Evolutionary conservation across 2,797 vertebrate species (phyloP), one percentile per base, ranked within the genome.

Genomic region (Notoglanidium macrostoma): DNA sequence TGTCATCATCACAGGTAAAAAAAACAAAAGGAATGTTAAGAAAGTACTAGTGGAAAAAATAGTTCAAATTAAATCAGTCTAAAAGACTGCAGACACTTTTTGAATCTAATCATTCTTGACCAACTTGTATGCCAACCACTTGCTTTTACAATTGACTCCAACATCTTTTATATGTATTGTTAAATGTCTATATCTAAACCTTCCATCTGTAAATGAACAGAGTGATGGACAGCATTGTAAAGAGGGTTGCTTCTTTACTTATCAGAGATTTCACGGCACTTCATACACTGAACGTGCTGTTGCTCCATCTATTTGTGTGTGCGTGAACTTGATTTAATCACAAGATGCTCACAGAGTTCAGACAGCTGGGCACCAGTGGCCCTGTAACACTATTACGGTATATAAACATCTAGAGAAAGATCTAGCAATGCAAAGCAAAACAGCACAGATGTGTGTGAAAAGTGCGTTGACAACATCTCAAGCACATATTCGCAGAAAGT

Each of bases 321-420:
- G 23, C 17, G 15, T 59, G 77, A 79, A 54, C 54, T 79, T 79
- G 77, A 79, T 79, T 57, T 79, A 59, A 79, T 19, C 77, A 40
- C 9, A 78, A 78, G 54, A 57, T 79, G 54, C 54, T 59, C 77
- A 57, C 10, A 12, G 19, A 12, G 19, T 40, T 21, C 77, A 79
- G 77, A 79, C 77, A 79, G 32, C 54, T 59, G 77, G 77, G 77
- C 77, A 79, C 77, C 77, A 59, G 10, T 23, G 40, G 77, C 77
- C 76, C 29, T 17, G 54, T 78, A 49, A 29, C 77, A 79, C 77
- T n/a, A 54, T 54, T 79, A 76, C 51, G 46, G 26, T 29, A 23
- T 40, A 79, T 40, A 79, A 35, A 35, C 54, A 79, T 40, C 26
- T 79, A 51, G 26, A 17, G 32, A 40, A n/a, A 29, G 46, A 76